These are phyloP conservation scores for Lepidurus arcticus DNA, from an alignment of 1,140 invertebrate species.

Conservation along the genomic window DNA sequence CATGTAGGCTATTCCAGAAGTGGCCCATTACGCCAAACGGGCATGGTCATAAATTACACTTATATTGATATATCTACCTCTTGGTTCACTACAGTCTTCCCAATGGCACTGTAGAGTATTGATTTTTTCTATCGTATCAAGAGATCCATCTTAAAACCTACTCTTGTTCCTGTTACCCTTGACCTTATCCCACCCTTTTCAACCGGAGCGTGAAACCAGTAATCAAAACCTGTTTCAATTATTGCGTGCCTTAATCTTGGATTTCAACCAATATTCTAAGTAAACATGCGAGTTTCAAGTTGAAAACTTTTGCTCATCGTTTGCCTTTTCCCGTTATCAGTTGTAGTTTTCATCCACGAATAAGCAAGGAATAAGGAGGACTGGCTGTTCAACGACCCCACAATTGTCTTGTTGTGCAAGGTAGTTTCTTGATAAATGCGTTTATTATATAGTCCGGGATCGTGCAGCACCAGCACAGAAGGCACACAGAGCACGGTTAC, in stretches of 20 bases:
- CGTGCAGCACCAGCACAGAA: conserved; percentile 1
- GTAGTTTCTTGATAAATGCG: not conserved
- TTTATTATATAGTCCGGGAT: not conserved
- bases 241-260: not conserved
- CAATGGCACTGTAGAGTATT: not conserved
- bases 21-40: conserved; percentile 8
- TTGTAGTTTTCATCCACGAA: not conserved
- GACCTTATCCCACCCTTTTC: not conserved
- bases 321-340: not conserved
- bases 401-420: not conserved
- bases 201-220: not conserved
- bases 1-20: not conserved
- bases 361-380: not conserved
- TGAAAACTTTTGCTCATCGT: not conserved
- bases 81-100: not conserved
- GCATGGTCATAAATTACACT: not conserved
- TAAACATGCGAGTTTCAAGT: not conserved
- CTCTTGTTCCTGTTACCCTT: not conserved
- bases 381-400: conserved; percentile 7
- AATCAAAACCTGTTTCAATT: not conserved
- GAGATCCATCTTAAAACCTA: conserved; percentile 4
- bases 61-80: conserved; percentile 16
- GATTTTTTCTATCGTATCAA: conserved; percentile 15
- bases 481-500: not conserved
- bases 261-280: not conserved